phyloP scores from a whole-genome alignment of 2,797 vertebrate species.

The Characodon lateralis region DNA sequence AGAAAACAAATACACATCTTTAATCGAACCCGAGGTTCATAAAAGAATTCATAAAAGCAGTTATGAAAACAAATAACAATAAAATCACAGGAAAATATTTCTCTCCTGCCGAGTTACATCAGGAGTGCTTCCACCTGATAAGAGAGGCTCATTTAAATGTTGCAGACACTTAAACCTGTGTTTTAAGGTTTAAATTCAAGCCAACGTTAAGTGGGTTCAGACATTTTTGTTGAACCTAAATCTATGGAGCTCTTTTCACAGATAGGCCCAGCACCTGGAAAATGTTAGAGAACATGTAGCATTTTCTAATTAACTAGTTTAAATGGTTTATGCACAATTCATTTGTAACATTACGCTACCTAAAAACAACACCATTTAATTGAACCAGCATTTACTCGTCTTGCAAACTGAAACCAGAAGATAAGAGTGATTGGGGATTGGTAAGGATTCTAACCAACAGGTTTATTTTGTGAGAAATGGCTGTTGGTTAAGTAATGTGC shows the following conservation, averaged over 20 bases:
- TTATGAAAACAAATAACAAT: constrained; percentile 63
- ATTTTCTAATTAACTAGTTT: constrained; percentile 42
- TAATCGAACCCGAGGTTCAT: constrained; percentile 72
- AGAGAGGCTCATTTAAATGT: constrained; percentile 20
- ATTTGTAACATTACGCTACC: constrained; percentile 51
- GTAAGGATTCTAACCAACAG: constrained; percentile 65
- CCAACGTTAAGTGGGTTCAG: constrained; percentile 45
- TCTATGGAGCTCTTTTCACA: constrained; percentile 27
- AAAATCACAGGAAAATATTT: constrained; percentile 67
- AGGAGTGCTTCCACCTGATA: constrained; percentile 25
- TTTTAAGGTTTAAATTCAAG: constrained; percentile 33
- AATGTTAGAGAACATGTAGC: constrained; percentile 55
- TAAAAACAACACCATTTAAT: constrained; percentile 55
- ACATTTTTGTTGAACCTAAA: constrained; percentile 34
- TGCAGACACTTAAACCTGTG: constrained; percentile 3
- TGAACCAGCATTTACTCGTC: constrained; percentile 63
- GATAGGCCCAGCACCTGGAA: constrained; percentile 56
- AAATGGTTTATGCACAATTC: constrained; percentile 26
- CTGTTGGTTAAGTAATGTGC: constrained; percentile 68
- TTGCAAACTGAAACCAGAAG: constrained; percentile 65
- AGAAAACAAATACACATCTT: constrained; percentile 61
- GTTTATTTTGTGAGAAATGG: constrained; percentile 44
- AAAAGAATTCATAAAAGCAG: constrained; percentile 68
- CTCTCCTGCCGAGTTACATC: constrained; percentile 46
- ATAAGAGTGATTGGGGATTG: constrained; percentile 40